Evolutionary conservation across 1,140 invertebrate species (phyloP), one percentile per base, ranked within the genome.

Genomic region (Procambarus virginalis): DNA sequence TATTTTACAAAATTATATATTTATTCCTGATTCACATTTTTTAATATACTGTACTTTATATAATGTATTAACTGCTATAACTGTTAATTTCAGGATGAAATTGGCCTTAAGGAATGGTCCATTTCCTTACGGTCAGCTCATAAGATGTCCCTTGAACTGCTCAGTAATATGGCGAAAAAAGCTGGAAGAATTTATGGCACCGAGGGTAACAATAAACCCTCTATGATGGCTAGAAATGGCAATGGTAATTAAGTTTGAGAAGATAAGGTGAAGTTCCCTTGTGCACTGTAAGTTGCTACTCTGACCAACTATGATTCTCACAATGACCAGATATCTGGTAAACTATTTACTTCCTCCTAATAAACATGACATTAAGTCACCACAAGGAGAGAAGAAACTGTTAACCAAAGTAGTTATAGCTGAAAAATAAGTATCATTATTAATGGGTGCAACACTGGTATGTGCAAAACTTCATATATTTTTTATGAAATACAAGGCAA

Each of bases 121-220:
- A 95, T 96, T 58, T 98, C 97, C 9, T 94, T 99, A 78, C 96
- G 97, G 91, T 97, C 97, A 4, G 97, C 98, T 34, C 97, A 99
- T 95, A 98, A 98, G 94, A 96, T 96, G 93, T 98, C 98, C 0
- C 96, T 97, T 94, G 98, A 99, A 93, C 95, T 99, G 91, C 95
- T 99, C 3, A 97, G 97, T 22, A 97, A 96, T 58, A 99, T 99
- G 97, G 98, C 98, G n/a, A 96, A 96, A 93, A 99, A 99, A 94
- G 98, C 98, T 68, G 98, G 97, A 77, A 98, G 98, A 95, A 99
- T 99, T 92, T 99, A 99, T 94, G 98, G 98, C 75, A 98, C 98
- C 73, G 96, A 95, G 90, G 88, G 93, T 49, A 93, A 94, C 64
- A 91, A 93, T 79, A 93, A 90, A 49, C 89, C 91, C 64, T 89